Evolutionary conservation across 2,888 invertebrate genomes (phyloP).

Genomic region (Rhabditophanes sp.): DNA sequence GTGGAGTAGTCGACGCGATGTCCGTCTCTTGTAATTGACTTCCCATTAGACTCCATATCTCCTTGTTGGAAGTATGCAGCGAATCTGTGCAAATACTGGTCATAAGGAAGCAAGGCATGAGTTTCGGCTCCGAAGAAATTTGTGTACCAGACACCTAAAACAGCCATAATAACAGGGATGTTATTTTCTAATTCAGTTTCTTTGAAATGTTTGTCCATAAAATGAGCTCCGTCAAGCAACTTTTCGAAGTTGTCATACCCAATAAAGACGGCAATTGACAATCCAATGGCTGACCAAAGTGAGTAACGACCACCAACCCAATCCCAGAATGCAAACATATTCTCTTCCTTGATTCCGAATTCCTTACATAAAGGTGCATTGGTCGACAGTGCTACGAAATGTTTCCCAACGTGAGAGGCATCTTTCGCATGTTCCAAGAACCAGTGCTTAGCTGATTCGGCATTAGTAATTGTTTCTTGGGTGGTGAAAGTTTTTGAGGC

Average conservation of each 20-base stretch:
- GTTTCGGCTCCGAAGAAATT: constrained; percentile 90
- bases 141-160: constrained; percentile 72
- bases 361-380: constrained; percentile 79
- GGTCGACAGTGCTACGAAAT: constrained; percentile 94
- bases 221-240: constrained; percentile 73
- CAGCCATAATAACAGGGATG: constrained; percentile 74
- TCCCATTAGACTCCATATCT: constrained; percentile 87
- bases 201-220: constrained; percentile 80
- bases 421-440: constrained; percentile 61
- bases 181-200: constrained; percentile 73
- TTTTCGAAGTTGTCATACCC: constrained; percentile 83
- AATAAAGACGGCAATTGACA: constrained; percentile 78
- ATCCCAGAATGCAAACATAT: constrained; percentile 99
- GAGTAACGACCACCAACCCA: constrained; percentile 98
- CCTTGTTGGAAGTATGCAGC: constrained; percentile 94
- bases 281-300: constrained; percentile 94
- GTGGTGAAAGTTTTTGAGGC: constrained; percentile 99
- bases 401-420: constrained; percentile 61
- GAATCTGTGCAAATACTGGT: constrained; percentile 90
- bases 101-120: constrained; percentile 86
- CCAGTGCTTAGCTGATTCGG: constrained; percentile 91
- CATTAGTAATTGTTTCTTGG: constrained; percentile 94
- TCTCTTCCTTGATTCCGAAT: constrained; percentile 86
- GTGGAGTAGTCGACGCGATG: constrained; percentile 49
- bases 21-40: constrained; percentile 53